Percentiles rank a stretch among this genome's conserved stretches.
phyloP scores from a whole-genome alignment of 2,113 vertebrate species.

The Perca flavescens region DNA sequence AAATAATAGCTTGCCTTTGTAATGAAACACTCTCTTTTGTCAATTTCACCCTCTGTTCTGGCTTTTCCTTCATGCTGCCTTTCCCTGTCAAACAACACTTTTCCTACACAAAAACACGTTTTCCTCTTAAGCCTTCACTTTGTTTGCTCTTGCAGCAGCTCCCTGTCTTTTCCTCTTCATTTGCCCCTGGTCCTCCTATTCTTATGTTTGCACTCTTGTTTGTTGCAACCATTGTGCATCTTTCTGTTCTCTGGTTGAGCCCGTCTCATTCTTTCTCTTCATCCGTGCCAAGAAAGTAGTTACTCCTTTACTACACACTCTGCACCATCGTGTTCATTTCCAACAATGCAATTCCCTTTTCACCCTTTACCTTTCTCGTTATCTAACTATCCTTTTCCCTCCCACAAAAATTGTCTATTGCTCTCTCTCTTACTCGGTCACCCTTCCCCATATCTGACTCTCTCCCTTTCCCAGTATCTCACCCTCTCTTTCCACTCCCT shows the following conservation, averaged over 20 bases:
- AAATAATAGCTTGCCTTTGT: constrained; percentile 25
- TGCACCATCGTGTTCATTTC: constrained; percentile 23
- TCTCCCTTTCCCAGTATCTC: constrained; percentile 56
- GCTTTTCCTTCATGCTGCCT: constrained; percentile 14
- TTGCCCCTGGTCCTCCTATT: neutral
- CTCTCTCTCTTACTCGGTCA: neutral
- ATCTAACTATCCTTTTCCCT: constrained; percentile 40
- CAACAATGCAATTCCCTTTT: constrained; percentile 27
- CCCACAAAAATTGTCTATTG: constrained; percentile 27
- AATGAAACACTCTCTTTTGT: constrained; percentile 7
- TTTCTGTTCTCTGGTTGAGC: neutral
- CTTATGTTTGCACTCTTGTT: neutral
- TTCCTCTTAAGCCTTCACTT: constrained; percentile 14
- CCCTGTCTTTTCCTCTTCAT: neutral
- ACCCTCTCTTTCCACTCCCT: constrained; percentile 3
- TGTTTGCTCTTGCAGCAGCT: neutral
- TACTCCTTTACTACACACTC: constrained; percentile 17
- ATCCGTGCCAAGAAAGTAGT: neutral
- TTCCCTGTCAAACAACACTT: neutral
- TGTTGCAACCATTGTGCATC: constrained; percentile 2
- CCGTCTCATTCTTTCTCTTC: neutral
- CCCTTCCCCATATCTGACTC: constrained; percentile 39
- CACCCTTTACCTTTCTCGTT: constrained; percentile 42
- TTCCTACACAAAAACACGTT: neutral
- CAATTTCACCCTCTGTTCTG: neutral